Percentiles rank a stretch among this genome's conserved stretches.
phyloP scores from a whole-genome alignment of 2,797 vertebrate species.

The Mycteria americana region DNA sequence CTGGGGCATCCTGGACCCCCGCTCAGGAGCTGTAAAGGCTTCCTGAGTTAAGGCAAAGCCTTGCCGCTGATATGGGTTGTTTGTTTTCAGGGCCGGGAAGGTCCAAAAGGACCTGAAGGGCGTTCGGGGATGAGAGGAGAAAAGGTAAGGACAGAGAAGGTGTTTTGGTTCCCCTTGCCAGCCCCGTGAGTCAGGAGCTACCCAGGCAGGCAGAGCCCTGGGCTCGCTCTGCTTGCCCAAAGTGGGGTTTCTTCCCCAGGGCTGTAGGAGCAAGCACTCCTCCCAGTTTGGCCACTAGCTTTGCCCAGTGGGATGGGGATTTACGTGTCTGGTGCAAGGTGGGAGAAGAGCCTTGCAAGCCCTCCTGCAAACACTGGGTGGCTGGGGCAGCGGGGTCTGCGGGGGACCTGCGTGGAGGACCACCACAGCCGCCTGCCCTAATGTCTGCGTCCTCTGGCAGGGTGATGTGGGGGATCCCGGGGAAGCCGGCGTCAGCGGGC shows the following conservation, averaged over 20 bases:
- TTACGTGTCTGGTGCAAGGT: accelerated
- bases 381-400: background rate
- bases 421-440: background rate
- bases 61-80: background rate
- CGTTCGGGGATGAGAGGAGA: slow-evolving; percentile 77
- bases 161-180: no score
- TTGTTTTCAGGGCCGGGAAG: slow-evolving; percentile 65
- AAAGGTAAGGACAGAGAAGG: slow-evolving; percentile 74
- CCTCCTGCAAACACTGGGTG: background rate
- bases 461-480: slow-evolving; percentile 77
- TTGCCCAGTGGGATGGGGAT: background rate
- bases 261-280: no score
- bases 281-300: background rate
- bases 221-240: accelerated
- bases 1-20: background rate
- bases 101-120: slow-evolving; percentile 74
- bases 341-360: background rate
- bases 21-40: accelerated
- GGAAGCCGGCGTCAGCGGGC: slow-evolving; percentile 73
- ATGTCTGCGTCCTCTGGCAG: slow-evolving; percentile 56
- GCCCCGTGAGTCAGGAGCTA: background rate
- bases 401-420: background rate
- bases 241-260: background rate
- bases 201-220: background rate
- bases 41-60: background rate